Percentiles rank a stretch among this genome's conserved stretches.
Conservation (phyloP, 64 coral and sea anemone species). For the Catalaphyllia jardinei region DNA sequence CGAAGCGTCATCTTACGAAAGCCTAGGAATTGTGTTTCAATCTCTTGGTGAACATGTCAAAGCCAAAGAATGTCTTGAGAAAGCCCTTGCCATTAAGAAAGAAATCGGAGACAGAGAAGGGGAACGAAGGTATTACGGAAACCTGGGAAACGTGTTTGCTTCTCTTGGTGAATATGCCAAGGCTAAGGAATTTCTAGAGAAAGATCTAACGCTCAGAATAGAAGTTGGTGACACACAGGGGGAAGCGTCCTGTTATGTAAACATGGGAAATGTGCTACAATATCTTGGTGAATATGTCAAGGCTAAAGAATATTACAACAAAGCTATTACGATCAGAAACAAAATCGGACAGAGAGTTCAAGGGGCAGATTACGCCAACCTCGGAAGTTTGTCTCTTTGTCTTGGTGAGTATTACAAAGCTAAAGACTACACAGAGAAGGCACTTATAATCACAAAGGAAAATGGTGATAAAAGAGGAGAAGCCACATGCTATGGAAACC, state of each 20-base stretch:
- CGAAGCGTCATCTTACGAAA: neutral
- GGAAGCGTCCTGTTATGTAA: neutral
- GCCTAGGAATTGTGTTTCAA: neutral
- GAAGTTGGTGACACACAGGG: neutral
- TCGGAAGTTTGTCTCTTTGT: neutral
- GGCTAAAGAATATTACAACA: neutral
- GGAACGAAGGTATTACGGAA: neutral
- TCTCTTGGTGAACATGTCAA: neutral
- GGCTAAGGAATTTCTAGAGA: neutral
- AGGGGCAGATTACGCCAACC: neutral
- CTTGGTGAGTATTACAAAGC: neutral
- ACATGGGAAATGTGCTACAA: neutral
- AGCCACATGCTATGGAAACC: neutral
- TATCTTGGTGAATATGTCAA: neutral
- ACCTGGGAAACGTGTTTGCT: neutral
- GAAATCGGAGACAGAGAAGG: neutral
- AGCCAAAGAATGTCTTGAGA: neutral
- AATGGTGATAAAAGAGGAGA: neutral
- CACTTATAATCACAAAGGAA: neutral
- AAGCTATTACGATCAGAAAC: neutral
- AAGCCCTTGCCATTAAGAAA: neutral
- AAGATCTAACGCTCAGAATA: neutral
- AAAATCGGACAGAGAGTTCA: neutral
- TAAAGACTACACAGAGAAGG: neutral
- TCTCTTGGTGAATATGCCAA: neutral